Evolutionary conservation across 2,113 vertebrate genomes (phyloP), one percentile per base, ranked within the genome.

Genomic region (Nyctereutes procyonoides): DNA sequence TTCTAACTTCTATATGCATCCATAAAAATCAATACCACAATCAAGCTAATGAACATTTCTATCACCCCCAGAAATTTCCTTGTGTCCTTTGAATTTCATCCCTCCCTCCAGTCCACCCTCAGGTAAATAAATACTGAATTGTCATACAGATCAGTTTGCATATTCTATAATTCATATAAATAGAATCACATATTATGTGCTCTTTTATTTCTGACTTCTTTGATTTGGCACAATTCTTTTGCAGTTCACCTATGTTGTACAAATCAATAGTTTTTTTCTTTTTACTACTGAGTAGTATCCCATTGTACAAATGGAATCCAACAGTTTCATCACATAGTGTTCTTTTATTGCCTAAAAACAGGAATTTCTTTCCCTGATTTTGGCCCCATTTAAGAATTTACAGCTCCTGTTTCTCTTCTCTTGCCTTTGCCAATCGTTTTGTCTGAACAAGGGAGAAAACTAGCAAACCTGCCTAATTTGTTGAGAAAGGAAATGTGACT

Each of bases 371-470:
- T 55, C 56, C 26, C 28, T 67, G 20, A n/a, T 73, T 91, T 91
- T 82, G 88, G 92, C 73, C 51, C 84, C 69, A 88, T 28, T 11
- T 16, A 83, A 2, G 62, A 96, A 90, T 93, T 60, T 88, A 90
- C 3, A 1, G n/a, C 74, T 96, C 55, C 73, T 92, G 38, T 71
- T 93, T 95, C 82, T 96, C 65, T 80, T 62, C 82, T 96, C 65
- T 80, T 62, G 22, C 79, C 35, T 79, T 43, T 67, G 30, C 15
- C 38, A 88, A 74, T 80, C 15, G 76, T 65, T 87, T 80, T 71
- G 85, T 69, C 58, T 85, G 60, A 95, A 93, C 38, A 19, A 86
- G 5, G 13, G 12, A 0, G 2, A 8, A 81, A 91, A 73, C 88
- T 67, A 83, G 55, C 65, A 93, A 93, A 55, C 48, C 73, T 73